phyloP scores from a whole-genome alignment of 2,888 invertebrate genomes.

The Orthonychiurus folsomi region DNA sequence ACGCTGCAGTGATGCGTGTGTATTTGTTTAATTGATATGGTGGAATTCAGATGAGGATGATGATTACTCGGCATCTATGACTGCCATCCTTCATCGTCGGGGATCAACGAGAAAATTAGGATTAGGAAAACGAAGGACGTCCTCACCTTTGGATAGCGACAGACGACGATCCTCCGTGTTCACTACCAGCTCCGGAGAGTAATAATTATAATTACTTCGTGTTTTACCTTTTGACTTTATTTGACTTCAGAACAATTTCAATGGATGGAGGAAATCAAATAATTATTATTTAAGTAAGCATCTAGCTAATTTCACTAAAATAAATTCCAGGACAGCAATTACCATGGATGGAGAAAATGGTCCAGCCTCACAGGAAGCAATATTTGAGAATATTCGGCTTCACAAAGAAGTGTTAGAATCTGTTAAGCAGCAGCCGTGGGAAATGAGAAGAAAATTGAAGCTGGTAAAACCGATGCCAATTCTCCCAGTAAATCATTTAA shows the following conservation, averaged over 20 bases:
- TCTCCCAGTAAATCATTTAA: not conserved
- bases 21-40: too few relatives aligned
- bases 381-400: conserved; percentile 77
- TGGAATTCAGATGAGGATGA: conserved; percentile 58
- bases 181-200: conserved; percentile 81
- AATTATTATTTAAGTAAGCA: not conserved
- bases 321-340: conserved; percentile 57
- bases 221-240: conserved; percentile 8
- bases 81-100: conserved; percentile 69
- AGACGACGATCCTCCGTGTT: conserved; percentile 59
- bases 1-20: too few relatives aligned
- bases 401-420: conserved; percentile 85
- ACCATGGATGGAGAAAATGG: conserved; percentile 58
- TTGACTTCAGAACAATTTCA: not conserved
- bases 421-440: conserved; percentile 76
- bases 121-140: conserved; percentile 56
- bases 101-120: conserved; percentile 60
- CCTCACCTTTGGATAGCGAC: conserved; percentile 49
- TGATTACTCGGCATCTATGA: conserved; percentile 76
- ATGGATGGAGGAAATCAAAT: not conserved
- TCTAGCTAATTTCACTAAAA: not conserved
- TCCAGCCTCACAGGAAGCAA: conserved; percentile 68
- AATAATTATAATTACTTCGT: conserved; percentile 38
- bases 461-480: conserved; percentile 49
- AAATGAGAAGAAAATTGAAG: conserved; percentile 69